Evolutionary conservation across 1,140 invertebrate species (phyloP), one percentile per base, ranked within the genome.

Genomic region (Pogonomyrmex barbatus): DNA sequence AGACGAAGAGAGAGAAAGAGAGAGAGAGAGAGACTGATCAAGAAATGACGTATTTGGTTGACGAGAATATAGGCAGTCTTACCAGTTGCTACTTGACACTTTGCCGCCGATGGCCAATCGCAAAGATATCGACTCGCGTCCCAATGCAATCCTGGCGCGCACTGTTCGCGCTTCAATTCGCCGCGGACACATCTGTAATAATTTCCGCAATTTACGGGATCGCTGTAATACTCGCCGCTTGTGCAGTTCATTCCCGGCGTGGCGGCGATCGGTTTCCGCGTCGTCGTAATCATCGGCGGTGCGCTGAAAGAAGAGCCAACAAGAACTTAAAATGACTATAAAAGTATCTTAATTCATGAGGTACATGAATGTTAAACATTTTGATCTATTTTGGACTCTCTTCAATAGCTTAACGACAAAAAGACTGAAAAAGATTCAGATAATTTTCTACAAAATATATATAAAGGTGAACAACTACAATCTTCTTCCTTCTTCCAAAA

Each of bases 101-200:
- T 96, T 0, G 97, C 97, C 14, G 95, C 95, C 24, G 94, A 94
- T 2, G 97, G 97, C 97, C 97, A 98, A 91, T 98, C 98, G 88
- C 98, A 98, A 8, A 96, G 94, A n/a, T 95, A 95, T 17, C 94
- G 94, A 3, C 94, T 92, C 9, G 94, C 92, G 89, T 98, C 97
- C 97, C 97, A 98, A 91, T 98, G 97, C n/a, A 98, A 93, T 50
- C 97, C 97, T 0, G 96, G 96, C 0, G 97, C 96, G 92, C 98
- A 98, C 39, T 96, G 96, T 88, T 97, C 96, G 45, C 96, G 96
- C 60, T 95, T 95, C 75, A 97, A 95, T 75, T 97, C 96, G 0
- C 97, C 97, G 3, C 96, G 94, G 14, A 97, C 96, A 91, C 98
- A 98, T 91, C 97, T 96, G 79, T 97, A 97, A 91, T 98, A 98